phyloP scores from a whole-genome alignment of 2,888 invertebrate species.

The Heliconius ismenius region DNA sequence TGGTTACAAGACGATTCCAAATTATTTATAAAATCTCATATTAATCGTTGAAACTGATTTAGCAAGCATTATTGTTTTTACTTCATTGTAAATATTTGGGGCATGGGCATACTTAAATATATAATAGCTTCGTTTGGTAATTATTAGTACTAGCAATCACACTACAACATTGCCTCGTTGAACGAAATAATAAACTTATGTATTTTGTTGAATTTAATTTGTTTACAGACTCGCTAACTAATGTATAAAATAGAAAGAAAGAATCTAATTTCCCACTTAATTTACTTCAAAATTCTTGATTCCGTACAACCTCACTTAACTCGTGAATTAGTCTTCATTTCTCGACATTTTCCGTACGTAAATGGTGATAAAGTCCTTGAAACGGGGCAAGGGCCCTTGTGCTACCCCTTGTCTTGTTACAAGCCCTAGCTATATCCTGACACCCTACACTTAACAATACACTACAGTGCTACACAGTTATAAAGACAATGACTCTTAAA shows the following conservation, averaged over 20 bases:
- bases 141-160: background rate
- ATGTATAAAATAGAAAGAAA: too few relatives aligned
- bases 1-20: background rate
- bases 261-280: background rate
- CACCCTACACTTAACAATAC: constrained; percentile 45
- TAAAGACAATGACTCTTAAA: constrained; percentile 41
- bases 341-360: constrained; percentile 48
- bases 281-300: constrained; percentile 28
- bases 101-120: too few relatives aligned
- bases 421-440: constrained; percentile 45
- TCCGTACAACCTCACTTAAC: constrained; percentile 42
- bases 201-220: background rate
- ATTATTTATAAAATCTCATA: background rate
- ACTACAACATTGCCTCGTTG: background rate
- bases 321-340: constrained; percentile 47
- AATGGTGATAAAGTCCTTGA: constrained; percentile 56
- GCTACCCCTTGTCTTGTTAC: constrained; percentile 48
- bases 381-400: constrained; percentile 49
- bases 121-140: background rate
- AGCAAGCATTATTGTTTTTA: background rate
- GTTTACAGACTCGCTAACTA: background rate
- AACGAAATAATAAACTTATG: background rate
- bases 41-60: background rate
- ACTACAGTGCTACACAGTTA: constrained; percentile 39
- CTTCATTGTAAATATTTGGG: background rate